These are phyloP conservation scores for Luscinia luscinia DNA, from an alignment of 2,797 vertebrate genomes.

Conservation along the genomic window DNA sequence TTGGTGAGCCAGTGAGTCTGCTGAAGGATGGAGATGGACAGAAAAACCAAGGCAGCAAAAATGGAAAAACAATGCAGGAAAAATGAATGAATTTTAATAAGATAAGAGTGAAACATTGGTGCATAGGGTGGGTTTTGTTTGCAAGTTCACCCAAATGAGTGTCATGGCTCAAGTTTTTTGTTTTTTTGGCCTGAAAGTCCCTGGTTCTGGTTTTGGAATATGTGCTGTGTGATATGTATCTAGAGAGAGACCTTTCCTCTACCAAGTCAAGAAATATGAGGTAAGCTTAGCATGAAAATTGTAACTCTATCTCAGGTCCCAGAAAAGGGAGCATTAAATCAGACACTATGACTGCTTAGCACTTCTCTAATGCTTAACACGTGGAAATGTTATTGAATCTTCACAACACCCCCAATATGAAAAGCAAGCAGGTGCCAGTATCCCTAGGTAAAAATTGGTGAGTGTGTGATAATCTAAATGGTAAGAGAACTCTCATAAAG, in stretches of 20 bases:
- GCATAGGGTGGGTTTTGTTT: not conserved
- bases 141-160: not conserved
- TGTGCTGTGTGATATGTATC: not conserved
- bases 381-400: not conserved
- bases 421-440: not conserved
- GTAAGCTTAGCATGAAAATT: constrained; percentile 32
- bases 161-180: not conserved
- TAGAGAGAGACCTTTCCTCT: constrained; percentile 28
- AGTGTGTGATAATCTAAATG: not conserved
- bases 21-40: not conserved
- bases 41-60: not conserved
- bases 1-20: not conserved
- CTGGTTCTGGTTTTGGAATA: not conserved
- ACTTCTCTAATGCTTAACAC: constrained; percentile 10
- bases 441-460: not conserved
- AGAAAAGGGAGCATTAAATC: constrained; percentile 48
- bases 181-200: not conserved
- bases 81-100: not conserved
- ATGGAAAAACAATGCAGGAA: not conserved
- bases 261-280: not conserved
- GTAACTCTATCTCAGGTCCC: constrained; percentile 22
- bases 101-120: not conserved
- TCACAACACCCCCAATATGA: not conserved
- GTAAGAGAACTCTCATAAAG: not conserved
- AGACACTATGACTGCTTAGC: not conserved